Evolutionary conservation across 2,113 vertebrate species (phyloP), one percentile per base, ranked within the genome.

Genomic region (Electrona antarctica): DNA sequence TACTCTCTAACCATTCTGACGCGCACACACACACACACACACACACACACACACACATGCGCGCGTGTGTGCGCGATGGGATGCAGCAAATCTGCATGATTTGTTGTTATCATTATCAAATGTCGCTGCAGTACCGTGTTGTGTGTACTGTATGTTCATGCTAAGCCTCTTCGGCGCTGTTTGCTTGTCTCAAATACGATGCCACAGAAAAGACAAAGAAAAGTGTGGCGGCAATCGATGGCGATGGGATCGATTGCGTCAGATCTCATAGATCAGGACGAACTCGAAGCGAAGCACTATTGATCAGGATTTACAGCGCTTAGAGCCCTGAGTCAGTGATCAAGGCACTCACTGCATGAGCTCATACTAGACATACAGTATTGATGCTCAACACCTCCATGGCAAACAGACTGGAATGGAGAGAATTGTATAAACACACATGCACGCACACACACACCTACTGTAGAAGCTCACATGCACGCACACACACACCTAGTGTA

Each of bases 211-310:
- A n/a, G n/a, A n/a, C n/a, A 73, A n/a, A 54, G 41, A 69, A 51
- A 41, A 8, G 6, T 12, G 45, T 6, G 46, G 45, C 8, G 6
- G 47, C 58, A 49, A 49, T 74, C 29, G 50, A 11, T 62, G 47
- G 46, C 64, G 80, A 65, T 71, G 60, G 75, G 58, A 70, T 59
- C 33, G 73, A 77, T 86, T 67, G 75, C 69, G 65, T 75, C 47
- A 13, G 66, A 77, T 69, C 68, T 11, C 45, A 71, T 49, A 45
- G 62, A 80, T 69, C 73, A 78, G 57, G 48, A 10, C 59, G 47
- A 15, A 51, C 41, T 14, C 33, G 52, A n/a, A 73, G 59, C 47
- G 73, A 76, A 65, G 67, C 29, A 51, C 21, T 73, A 78, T 83
- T 71, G 74, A 87, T 85, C 64, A 54, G 21, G 59, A 59, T 58